Conservation (phyloP, 2,113 vertebrate genomes). For the Thunnus maccoyii region DNA sequence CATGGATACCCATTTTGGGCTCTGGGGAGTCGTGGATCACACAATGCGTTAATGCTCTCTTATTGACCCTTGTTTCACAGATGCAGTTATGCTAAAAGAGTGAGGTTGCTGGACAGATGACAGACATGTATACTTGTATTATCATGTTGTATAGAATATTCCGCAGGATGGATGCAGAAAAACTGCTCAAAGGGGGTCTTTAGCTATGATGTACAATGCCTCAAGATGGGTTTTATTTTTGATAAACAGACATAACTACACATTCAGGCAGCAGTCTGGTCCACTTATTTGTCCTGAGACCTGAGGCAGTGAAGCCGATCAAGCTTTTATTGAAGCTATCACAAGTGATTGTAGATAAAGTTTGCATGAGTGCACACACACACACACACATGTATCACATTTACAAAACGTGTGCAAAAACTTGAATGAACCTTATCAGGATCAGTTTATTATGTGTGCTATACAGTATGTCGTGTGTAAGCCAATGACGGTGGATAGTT, state of each 20-base stretch:
- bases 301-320: not conserved
- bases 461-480: not conserved
- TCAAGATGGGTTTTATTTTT: too few species aligned
- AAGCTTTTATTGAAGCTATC: not conserved
- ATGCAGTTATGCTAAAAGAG: not conserved
- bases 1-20: conserved; percentile 55
- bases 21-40: conserved; percentile 1
- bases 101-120: not conserved
- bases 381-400: not conserved
- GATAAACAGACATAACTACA: not conserved
- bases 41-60: not conserved
- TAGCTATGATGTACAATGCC: too few species aligned
- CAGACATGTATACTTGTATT: not conserved
- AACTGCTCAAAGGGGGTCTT: too few species aligned
- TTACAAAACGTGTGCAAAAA: not conserved
- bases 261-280: not conserved
- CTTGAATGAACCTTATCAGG: not conserved
- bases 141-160: too few species aligned
- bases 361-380: too few species aligned
- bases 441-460: not conserved
- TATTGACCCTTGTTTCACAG: not conserved
- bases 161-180: too few species aligned
- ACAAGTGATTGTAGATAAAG: not conserved
- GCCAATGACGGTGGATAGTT: not conserved
- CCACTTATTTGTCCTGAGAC: not conserved